These are phyloP conservation scores for Pocota personata DNA, from an alignment of 2,888 invertebrate species.

Conservation along the genomic window DNA sequence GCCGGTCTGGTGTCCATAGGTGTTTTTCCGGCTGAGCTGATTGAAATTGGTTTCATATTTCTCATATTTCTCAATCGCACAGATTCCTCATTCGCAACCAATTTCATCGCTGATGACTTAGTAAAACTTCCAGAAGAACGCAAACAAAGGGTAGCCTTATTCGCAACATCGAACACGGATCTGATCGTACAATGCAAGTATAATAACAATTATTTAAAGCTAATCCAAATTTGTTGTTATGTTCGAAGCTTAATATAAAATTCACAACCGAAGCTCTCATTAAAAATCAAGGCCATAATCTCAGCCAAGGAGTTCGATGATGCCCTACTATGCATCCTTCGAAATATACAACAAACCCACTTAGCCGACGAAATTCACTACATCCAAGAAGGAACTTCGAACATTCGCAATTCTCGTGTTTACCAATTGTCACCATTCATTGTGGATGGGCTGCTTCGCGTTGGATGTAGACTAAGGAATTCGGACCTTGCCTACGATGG, in stretches of 20 bases:
- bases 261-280: not conserved
- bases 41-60: not conserved
- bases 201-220: not conserved
- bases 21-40: not conserved
- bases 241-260: constrained; percentile 16
- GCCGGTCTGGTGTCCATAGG: not conserved
- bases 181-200: not conserved
- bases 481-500: constrained; percentile 4
- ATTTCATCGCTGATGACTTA: not conserved
- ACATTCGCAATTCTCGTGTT: not conserved
- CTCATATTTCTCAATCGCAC: not conserved
- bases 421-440: constrained; percentile 11
- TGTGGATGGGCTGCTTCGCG: constrained; percentile 20
- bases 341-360: constrained; percentile 18
- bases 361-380: not conserved
- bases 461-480: constrained; percentile 12
- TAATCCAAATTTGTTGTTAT: not conserved
- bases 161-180: not conserved
- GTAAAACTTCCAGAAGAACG: not conserved
- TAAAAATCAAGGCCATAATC: constrained; percentile 4
- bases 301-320: constrained; percentile 14
- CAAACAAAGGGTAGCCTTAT: not conserved
- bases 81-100: not conserved
- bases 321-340: not conserved
- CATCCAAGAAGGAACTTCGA: not conserved